Evolutionary conservation across 1,140 invertebrate species (phyloP), one percentile per base, ranked within the genome.

Genomic region (Drosophila kohkoa): DNA sequence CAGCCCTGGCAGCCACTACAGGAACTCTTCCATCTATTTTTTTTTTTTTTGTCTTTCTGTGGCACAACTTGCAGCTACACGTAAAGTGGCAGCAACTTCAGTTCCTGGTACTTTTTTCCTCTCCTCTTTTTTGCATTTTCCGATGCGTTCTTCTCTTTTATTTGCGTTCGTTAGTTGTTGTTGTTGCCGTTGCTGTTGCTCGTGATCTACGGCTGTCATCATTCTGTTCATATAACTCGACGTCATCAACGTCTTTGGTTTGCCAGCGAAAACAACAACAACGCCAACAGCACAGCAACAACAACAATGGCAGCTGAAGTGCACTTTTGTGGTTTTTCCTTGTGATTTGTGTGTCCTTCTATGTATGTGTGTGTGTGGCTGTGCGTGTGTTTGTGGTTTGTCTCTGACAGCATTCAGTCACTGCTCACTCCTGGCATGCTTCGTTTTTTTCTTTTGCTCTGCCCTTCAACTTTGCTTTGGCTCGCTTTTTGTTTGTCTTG

Each of bases 221-320:
- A 75, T 70, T 83, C 77, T 67, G 82, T 88, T 87, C 81, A 88
- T 83, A 87, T 80, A 83, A 80, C 83, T 81, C 74, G 64, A 80
- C 82, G 73, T 87, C 82, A 87, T 88, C 82, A 79, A 65, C 66
- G 80, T 80, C 83, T 88, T 82, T 77, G 55, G 67, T 65, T 62
- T 85, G 69, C 52, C 51, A 60, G 20, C 51, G 54, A 41, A 49
- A 66, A 58, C 30, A 69, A 54, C 59, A 55, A 48, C 69, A 58
- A 58, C 57, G 59, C 49, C 25, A 64, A 41, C 13, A 54, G 28
- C 72, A 63, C 1, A 69, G 43, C 58, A 55, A 48, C 69, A 59
- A 58, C 58, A 64, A 59, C 35, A 64, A 43, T 16, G 59, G 32
- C 73, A 66, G 63, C 82, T 81, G 73, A 81, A 88, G 83, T 89